Conservation (phyloP, 2,797 vertebrate species). For the Esox lucius region DNA sequence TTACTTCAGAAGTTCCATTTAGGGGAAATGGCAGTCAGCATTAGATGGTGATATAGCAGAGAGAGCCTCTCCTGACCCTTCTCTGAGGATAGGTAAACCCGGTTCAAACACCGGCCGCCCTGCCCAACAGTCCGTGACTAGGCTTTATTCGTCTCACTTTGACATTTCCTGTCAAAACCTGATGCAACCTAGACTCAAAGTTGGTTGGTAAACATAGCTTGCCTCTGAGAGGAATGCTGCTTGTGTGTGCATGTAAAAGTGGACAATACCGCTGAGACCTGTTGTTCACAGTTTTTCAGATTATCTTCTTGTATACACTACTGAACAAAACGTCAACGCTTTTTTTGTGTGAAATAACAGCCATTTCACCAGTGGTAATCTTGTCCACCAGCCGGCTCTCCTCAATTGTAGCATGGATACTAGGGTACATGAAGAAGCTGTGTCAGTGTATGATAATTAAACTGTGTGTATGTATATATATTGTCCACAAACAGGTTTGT, state of each 20-base stretch:
- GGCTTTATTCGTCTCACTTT: neutral
- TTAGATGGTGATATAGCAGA: neutral
- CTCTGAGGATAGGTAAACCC: neutral
- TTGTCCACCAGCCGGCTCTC: neutral
- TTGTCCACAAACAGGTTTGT: too few relatives aligned
- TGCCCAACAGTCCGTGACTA: neutral
- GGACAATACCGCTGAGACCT: slow-evolving; percentile 1
- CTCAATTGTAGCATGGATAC: neutral
- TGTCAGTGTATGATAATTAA: neutral
- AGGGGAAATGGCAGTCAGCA: neutral
- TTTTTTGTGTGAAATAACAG: neutral
- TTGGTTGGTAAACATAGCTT: neutral
- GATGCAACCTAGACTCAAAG: slow-evolving; percentile 1
- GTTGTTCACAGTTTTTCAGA: neutral
- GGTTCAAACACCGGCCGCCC: neutral
- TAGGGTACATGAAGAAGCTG: neutral
- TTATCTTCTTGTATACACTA: neutral
- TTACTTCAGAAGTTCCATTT: neutral
- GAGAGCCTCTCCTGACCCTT: neutral
- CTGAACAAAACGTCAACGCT: neutral
- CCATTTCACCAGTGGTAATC: neutral
- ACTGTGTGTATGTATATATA: too few relatives aligned
- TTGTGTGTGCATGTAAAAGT: neutral
- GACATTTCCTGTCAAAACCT: neutral
- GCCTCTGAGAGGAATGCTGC: neutral